Evolutionary conservation across 2,888 invertebrate species (phyloP).

Genomic region (Gibbula magus): DNA sequence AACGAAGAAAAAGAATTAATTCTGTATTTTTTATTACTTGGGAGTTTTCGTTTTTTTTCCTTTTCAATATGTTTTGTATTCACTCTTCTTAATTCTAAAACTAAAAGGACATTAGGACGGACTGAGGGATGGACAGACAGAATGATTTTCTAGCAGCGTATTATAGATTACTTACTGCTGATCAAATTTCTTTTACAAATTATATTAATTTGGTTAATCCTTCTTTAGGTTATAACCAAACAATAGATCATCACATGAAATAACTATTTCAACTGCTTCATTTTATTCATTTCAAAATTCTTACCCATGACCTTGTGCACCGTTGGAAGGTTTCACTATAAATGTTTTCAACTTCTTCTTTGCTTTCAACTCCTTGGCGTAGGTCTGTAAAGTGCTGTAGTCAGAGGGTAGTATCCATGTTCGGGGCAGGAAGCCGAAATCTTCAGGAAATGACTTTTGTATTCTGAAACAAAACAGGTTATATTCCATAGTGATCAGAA

Average conservation of each 20-base stretch:
- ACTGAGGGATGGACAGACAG: too few species aligned
- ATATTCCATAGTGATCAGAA: too few species aligned
- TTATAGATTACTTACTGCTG: neutral
- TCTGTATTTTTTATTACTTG: too few species aligned
- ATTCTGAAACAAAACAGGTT: slow-evolving; percentile 59
- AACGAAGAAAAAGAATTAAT: neutral
- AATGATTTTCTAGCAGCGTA: too few species aligned
- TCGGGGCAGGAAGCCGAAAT: slow-evolving; percentile 73
- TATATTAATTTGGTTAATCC: neutral
- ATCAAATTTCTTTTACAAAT: neutral
- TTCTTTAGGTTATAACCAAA: neutral
- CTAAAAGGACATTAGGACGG: too few species aligned
- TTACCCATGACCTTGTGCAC: slow-evolving; percentile 75
- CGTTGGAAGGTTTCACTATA: slow-evolving; percentile 75
- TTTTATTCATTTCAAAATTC: slow-evolving; percentile 14
- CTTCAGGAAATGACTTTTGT: slow-evolving; percentile 71
- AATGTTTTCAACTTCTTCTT: slow-evolving; percentile 71
- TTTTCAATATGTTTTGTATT: too few species aligned
- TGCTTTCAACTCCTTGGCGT: slow-evolving; percentile 70
- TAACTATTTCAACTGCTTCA: neutral
- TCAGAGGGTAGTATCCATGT: slow-evolving; percentile 75
- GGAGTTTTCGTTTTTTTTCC: too few species aligned
- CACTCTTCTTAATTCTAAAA: too few species aligned
- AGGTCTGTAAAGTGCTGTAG: slow-evolving; percentile 65
- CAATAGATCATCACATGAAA: neutral